A percentile compares a stretch with the other conserved stretches of the same genome.
phyloP scores from a whole-genome alignment of 2,888 invertebrate species.

The Strigamia maritima region DNA sequence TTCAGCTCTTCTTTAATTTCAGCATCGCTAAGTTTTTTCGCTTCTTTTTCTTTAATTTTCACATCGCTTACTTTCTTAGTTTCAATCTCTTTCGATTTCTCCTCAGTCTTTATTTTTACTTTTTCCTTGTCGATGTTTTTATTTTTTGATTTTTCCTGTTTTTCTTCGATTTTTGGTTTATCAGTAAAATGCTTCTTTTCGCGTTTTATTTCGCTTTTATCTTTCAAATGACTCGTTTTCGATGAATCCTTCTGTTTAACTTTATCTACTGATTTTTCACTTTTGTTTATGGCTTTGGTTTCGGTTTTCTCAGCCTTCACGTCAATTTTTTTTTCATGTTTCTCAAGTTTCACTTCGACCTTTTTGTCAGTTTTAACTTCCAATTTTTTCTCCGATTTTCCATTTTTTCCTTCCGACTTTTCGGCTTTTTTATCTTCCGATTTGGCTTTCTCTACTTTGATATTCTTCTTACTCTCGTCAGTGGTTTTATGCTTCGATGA shows the following conservation, averaged over 20 bases:
- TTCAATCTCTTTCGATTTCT: neutral
- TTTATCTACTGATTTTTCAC: neutral
- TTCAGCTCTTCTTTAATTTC: neutral
- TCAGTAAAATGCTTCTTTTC: neutral
- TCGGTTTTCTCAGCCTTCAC: neutral
- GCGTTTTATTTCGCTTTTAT: neutral
- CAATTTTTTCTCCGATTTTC: neutral
- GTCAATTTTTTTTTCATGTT: neutral
- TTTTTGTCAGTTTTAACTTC: neutral
- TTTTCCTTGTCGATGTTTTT: neutral
- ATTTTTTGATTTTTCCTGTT: neutral
- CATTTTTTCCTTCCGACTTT: slow-evolving; percentile 1
- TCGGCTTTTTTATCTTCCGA: neutral
- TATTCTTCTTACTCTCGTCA: neutral
- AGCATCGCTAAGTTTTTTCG: neutral
- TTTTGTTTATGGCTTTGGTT: neutral
- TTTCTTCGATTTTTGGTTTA: neutral
- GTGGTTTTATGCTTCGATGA: neutral
- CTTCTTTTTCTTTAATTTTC: neutral
- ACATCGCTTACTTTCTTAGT: neutral
- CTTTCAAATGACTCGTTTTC: neutral
- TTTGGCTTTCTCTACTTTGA: neutral
- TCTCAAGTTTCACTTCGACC: neutral
- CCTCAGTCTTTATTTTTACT: neutral
- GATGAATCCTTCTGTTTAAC: neutral